phyloP scores from a whole-genome alignment of 2,797 vertebrate genomes.

The Anguilla megastoma region DNA sequence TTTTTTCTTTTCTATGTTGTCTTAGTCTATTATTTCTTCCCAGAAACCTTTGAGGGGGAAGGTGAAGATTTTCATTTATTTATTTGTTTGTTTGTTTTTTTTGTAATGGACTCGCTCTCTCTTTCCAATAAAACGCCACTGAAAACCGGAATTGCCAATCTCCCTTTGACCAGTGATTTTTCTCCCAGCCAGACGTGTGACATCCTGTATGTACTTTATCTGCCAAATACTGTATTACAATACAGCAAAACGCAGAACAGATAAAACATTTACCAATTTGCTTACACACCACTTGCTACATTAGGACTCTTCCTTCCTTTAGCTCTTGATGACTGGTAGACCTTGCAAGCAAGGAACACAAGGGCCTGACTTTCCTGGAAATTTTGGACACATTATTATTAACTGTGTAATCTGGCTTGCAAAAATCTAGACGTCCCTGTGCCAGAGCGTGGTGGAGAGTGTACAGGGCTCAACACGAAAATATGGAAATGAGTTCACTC shows the following conservation, averaged over 20 bases:
- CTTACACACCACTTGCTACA: not conserved
- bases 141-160: not conserved
- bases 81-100: not conserved
- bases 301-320: not conserved
- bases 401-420: not conserved
- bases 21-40: not conserved
- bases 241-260: not conserved
- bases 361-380: not conserved
- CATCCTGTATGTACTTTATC: not conserved
- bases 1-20: not conserved
- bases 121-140: not conserved
- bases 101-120: not conserved
- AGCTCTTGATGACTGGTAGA: not conserved
- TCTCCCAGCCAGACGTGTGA: not conserved
- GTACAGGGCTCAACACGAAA: not conserved
- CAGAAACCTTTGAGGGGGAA: not conserved
- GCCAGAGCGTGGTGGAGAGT: no score
- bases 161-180: not conserved
- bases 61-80: not conserved
- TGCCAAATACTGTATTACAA: not conserved
- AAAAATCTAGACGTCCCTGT: not conserved
- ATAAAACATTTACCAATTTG: not conserved
- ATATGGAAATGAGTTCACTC: not conserved
- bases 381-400: not conserved
- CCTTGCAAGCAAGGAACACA: not conserved